Conservation (phyloP, 2,888 invertebrate species). For the Pandemis cinnamomeana region DNA sequence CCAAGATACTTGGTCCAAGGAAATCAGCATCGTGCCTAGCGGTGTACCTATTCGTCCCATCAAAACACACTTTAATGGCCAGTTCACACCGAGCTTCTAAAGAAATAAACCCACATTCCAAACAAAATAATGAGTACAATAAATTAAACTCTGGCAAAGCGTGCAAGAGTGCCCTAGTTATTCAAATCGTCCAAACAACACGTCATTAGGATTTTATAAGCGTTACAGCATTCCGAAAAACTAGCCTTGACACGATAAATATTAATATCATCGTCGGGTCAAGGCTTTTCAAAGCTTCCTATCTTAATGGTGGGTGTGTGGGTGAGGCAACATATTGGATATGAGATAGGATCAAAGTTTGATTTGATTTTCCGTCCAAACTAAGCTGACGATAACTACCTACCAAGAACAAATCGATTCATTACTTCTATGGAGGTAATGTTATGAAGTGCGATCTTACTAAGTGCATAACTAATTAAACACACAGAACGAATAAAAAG, state of each 20-base stretch:
- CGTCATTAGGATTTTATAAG: conserved; percentile 15
- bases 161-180: conserved; percentile 13
- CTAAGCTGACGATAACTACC: not conserved
- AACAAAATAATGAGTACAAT: not conserved
- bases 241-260: conserved; percentile 29
- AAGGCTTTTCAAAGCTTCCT: conserved; percentile 15
- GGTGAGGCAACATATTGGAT: conserved; percentile 8
- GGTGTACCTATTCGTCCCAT: not conserved
- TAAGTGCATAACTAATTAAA: too few relatives aligned
- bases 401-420: not conserved
- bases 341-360: conserved; percentile 13
- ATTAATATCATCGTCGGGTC: conserved; percentile 22
- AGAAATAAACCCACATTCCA: not conserved
- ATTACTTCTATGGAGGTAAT: not conserved
- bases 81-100: not conserved
- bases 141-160: not conserved
- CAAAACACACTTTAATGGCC: not conserved
- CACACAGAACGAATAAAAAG: not conserved
- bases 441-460: not conserved
- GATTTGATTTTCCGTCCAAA: conserved; percentile 14
- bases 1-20: too few relatives aligned
- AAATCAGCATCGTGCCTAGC: too few relatives aligned
- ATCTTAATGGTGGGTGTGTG: not conserved
- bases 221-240: conserved; percentile 12
- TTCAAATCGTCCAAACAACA: conserved; percentile 1